These are phyloP conservation scores for Gymnocypris eckloni DNA, from an alignment of 2,797 vertebrate species.

Conservation along the genomic window DNA sequence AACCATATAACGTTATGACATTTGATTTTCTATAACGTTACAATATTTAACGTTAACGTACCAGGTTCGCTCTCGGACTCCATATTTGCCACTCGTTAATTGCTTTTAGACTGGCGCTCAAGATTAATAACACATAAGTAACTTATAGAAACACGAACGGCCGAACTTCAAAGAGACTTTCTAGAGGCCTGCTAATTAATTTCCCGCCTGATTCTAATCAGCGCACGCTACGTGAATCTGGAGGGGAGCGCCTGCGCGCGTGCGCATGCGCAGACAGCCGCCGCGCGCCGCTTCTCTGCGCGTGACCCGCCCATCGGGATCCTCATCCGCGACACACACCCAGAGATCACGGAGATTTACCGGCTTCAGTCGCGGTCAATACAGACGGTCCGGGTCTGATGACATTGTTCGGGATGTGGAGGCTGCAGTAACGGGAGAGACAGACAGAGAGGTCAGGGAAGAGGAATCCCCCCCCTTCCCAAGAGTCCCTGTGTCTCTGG, in stretches of 20 bases:
- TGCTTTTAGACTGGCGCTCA: not conserved
- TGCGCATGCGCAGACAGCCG: conserved; percentile 40
- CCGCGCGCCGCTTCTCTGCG: conserved; percentile 16
- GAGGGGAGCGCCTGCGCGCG: conserved; percentile 27
- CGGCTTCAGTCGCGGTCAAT: not conserved
- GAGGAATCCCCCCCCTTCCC: conserved; percentile 33
- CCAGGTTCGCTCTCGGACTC: not conserved
- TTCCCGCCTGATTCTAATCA: conserved; percentile 11
- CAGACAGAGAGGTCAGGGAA: conserved; percentile 7
- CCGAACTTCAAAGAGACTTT: not conserved
- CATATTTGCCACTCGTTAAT: not conserved
- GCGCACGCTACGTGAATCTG: not conserved
- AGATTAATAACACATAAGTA: not conserved
- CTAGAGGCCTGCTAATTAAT: not conserved
- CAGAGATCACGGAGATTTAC: not conserved
- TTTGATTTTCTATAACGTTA: no score
- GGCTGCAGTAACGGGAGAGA: conserved; percentile 12
- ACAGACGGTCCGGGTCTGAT: not conserved
- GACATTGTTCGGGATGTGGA: conserved; percentile 22
- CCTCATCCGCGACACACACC: conserved; percentile 22
- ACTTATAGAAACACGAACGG: no score
- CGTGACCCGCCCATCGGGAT: conserved; percentile 42
- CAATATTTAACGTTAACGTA: not conserved
- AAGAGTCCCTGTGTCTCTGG: conserved; percentile 21
- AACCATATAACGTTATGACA: not conserved